phyloP scores from a whole-genome alignment of 1,140 invertebrate species.

The Diabrotica undecimpunctata region DNA sequence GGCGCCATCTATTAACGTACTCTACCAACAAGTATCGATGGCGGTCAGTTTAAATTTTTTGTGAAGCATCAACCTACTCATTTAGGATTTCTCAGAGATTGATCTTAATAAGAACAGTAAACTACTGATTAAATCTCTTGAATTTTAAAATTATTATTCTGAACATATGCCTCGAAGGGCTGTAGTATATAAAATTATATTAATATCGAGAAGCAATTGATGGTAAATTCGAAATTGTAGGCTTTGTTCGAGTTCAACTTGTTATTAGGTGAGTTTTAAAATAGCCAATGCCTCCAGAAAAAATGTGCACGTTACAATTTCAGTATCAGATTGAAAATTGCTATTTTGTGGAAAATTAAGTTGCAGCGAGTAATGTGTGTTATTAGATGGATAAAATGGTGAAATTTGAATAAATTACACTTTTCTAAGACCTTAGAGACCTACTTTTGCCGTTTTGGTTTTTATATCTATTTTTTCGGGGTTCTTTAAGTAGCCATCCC shows the following conservation, averaged over 20 bases:
- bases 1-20: no score
- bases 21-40: no score
- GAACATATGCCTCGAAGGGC: conserved; percentile 31
- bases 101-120: no score
- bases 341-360: conserved; percentile 47
- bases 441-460: no score
- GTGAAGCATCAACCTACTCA: no score
- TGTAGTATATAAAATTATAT: conserved; percentile 44
- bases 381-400: conserved; percentile 38
- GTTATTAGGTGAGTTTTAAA: conserved; percentile 38
- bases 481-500: no score
- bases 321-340: conserved; percentile 47
- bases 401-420: conserved; percentile 26
- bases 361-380: conserved; percentile 43
- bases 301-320: conserved; percentile 41
- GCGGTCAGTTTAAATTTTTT: no score
- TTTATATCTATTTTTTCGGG: no score
- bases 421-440: not conserved
- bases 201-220: conserved; percentile 43
- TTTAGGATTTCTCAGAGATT: no score
- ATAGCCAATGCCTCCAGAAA: conserved; percentile 23
- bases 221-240: conserved; percentile 47
- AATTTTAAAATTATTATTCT: conserved; percentile 32
- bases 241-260: conserved; percentile 28
- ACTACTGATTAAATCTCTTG: not conserved